Base-by-base conservation (phyloP, 2,113 vertebrate species). In the Lethenteron camtschaticum region DNA sequence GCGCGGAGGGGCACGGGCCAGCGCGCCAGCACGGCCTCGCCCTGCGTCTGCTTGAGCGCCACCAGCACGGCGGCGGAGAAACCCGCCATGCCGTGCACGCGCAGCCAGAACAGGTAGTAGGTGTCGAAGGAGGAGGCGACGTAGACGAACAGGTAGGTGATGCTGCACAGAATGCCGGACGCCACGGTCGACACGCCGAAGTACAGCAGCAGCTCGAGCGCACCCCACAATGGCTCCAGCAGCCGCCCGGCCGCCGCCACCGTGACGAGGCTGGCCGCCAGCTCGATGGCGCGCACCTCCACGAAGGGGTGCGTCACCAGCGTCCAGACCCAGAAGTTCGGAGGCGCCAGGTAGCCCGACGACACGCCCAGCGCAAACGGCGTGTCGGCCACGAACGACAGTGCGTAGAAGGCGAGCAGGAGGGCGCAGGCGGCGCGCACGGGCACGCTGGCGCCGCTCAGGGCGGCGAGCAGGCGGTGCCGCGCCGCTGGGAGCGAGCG, bases 241-340 rank as follows among this genome's bases (percentile, higher is more conserved):
- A 94, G 79, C 57, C 89, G 82, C 1, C 94, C 90, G 0, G 90
- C 90, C 9, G 75, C 78, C 75, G 86, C 83, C 24, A 96, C 82
- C 0, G 89, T 87, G 70, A 82, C 85, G 71, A 96, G 77, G 66
- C 85, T 88, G 69, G 82, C 77, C 1, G 73, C 84, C 74, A 92
- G 83, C 10, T 85, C 85, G 85, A 87, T 89, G 6, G 81, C 71
- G 10, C 87, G 86, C 75, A 79, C 75, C 76, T 96, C 92, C 77
- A 88, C 84, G 74, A 94, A 76, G 57, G 86, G 84, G 56, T 96
- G 89, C 3, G 88, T 96, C 74, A 82, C 82, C 79, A 99, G 79
- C 11, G 89, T 94, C 94, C 94, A 96, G 73, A 99, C 80, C 88
- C 89, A 94, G 77, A 91, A 90, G 79, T 94, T 95, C 56, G 94